phyloP scores from a whole-genome alignment of 1,140 invertebrate genomes.

The Drosophila tristis region DNA sequence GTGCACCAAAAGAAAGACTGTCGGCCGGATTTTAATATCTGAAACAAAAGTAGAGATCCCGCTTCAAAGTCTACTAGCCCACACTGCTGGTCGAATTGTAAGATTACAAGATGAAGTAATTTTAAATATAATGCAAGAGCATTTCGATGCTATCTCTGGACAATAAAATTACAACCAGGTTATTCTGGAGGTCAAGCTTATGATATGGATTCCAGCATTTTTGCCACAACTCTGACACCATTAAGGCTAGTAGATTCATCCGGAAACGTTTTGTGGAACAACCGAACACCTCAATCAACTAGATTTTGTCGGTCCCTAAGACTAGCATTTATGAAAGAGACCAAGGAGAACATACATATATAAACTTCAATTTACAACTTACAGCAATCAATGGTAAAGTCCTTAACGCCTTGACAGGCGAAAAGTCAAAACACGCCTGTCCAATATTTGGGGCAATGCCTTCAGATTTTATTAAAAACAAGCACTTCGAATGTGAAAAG shows the following conservation, averaged over 20 bases:
- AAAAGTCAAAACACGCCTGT: conserved; percentile 26
- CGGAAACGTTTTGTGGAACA: too few species aligned
- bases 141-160: not conserved
- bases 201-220: too few species aligned
- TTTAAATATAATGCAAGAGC: conserved; percentile 1
- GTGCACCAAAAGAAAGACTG: not conserved
- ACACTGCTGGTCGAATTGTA: not conserved
- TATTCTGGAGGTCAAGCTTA: not conserved
- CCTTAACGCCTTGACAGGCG: conserved; percentile 32
- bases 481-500: too few species aligned
- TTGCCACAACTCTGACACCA: too few species aligned
- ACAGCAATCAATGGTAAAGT: conserved; percentile 48
- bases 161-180: not conserved
- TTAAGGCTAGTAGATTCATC: too few species aligned
- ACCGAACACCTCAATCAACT: too few species aligned
- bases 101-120: not conserved
- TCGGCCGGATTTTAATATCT: not conserved
- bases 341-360: not conserved
- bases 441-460: conserved; percentile 37
- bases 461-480: conserved; percentile 14
- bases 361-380: not conserved
- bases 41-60: not conserved
- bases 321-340: not conserved
- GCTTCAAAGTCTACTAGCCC: not conserved
- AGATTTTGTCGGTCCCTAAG: not conserved